Evolutionary conservation across 2,888 invertebrate species (phyloP).

Genomic region (Priocnemis perturbator): DNA sequence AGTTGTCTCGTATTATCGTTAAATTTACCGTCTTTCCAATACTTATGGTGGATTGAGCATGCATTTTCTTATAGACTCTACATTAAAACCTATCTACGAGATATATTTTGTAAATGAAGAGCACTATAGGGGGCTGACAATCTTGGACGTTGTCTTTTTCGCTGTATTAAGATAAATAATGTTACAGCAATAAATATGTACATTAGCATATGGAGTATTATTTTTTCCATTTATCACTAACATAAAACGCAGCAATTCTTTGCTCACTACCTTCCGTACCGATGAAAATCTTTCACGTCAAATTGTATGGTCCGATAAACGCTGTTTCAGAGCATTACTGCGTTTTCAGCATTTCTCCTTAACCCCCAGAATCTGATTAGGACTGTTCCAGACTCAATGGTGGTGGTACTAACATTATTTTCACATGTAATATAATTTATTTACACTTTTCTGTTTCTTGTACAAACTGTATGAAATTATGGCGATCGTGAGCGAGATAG

Average conservation of each 20-base stretch:
- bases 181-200: constrained; percentile 74
- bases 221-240: constrained; percentile 62
- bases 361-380: constrained; percentile 74
- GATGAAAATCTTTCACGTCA: neutral
- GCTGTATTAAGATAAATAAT: constrained; percentile 70
- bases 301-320: neutral
- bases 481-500: neutral
- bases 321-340: constrained; percentile 60
- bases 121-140: constrained; percentile 63
- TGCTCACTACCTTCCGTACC: constrained; percentile 13
- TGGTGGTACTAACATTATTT: constrained; percentile 56
- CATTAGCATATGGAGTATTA: constrained; percentile 69
- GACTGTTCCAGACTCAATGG: constrained; percentile 74
- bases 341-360: constrained; percentile 66
- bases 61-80: constrained; percentile 27
- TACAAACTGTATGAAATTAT: constrained; percentile 1
- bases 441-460: constrained; percentile 10
- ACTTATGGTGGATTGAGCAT: constrained; percentile 35
- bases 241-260: constrained; percentile 68
- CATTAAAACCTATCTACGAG: constrained; percentile 23
- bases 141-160: constrained; percentile 63
- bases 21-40: constrained; percentile 16
- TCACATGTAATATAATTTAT: constrained; percentile 22
- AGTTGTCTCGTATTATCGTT: constrained; percentile 24
- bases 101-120: constrained; percentile 45